Percentiles rank a stretch among this genome's conserved stretches.
phyloP scores from a whole-genome alignment of 2,113 vertebrate species.

The Prionailurus viverrinus region DNA sequence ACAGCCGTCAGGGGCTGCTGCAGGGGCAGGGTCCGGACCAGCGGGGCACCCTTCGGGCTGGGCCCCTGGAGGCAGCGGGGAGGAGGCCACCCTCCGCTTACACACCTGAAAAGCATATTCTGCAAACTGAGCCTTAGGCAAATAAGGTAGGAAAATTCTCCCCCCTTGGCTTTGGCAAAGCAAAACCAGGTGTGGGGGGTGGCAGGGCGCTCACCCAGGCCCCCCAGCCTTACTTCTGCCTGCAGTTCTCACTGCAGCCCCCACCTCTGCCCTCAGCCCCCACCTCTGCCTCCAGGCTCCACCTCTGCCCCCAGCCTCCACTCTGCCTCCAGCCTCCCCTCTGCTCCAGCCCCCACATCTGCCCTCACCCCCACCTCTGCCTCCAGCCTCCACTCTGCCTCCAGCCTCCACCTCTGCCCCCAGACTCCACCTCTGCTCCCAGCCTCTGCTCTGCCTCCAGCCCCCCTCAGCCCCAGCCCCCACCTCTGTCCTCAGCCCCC shows the following conservation, averaged over 20 bases:
- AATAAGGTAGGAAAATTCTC: neutral
- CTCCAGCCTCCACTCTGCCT: neutral
- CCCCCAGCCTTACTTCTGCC: neutral
- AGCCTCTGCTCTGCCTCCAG: no score
- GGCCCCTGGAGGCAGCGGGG: neutral
- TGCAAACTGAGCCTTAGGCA: neutral
- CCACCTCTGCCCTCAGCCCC: no score
- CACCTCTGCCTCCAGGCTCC: no score
- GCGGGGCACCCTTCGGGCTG: neutral
- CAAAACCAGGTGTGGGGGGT: no score
- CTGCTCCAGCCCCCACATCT: neutral
- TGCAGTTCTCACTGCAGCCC: neutral
- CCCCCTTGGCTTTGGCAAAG: neutral
- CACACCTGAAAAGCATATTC: neutral
- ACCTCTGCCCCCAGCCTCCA: no score
- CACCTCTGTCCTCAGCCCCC: neutral
- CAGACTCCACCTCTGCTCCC: no score
- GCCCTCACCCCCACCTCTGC: neutral
- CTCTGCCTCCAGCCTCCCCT: no score
- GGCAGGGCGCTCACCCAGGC: no score
- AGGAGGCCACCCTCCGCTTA: fast-evolving
- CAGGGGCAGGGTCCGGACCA: neutral
- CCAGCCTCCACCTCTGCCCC: no score
- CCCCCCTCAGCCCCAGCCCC: no score
- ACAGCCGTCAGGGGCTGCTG: neutral